Evolutionary conservation across 1,140 invertebrate species (phyloP), one percentile per base, ranked within the genome.

Genomic region (Dendrolimus punctatus): DNA sequence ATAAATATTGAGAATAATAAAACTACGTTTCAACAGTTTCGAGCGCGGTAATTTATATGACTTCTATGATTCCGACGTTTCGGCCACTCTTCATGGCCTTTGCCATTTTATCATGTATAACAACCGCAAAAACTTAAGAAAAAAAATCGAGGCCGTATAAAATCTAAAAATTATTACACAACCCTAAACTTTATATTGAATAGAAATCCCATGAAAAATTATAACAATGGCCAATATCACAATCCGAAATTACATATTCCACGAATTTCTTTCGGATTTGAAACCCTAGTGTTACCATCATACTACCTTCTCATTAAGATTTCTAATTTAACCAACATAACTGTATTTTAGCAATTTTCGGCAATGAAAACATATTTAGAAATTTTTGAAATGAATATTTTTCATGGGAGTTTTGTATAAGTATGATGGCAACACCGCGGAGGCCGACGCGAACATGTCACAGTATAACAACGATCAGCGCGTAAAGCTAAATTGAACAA

Each of bases 131-230:
- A 23, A 23, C 23, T 23, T 23, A 23, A 23, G 23, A 23, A 23
- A 23, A 23, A 2, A 23, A 1, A 23, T 3, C 1, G 23, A 23
- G 23, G 23, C 23, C 23, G n/a, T n/a, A 23, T 23, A 23, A 3
- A 23, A 23, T 23, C 3, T 23, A 3, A 23, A 23, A 23, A 23
- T 23, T 23, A 23, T 23, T 23, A 23, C 23, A 23, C 23, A 23
- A 23, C 23, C 23, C 23, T 23, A 23, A 23, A 23, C 23, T 23
- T 23, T 23, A 3, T 23, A 63, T 46, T 53, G 43, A 49, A 53
- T 60, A 63, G 53, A 63, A 56, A 63, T 49, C 46, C 55, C 55
- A 63, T 57, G 51, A 52, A 64, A 55, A 60, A 53, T 50, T 54
- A 58, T 61, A 64, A 64, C 62, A 68, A 53, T 53, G 39, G 52